These are phyloP conservation scores for Kryptolebias marmoratus DNA, from an alignment of 2,113 vertebrate species.

Conservation along the genomic window DNA sequence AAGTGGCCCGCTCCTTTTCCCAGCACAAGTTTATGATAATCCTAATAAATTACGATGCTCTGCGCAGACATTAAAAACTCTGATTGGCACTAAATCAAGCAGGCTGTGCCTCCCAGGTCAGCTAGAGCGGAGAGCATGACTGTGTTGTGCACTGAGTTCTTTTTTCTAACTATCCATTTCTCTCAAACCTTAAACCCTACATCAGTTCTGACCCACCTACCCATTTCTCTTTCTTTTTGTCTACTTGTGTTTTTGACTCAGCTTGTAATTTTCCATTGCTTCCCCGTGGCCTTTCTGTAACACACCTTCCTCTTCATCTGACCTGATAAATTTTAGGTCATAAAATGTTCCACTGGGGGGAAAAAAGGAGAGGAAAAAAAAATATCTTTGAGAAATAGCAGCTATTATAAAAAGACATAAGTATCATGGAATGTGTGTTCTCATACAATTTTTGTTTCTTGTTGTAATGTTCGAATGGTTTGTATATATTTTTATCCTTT, in stretches of 20 bases:
- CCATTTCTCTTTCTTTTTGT: conserved; percentile 43
- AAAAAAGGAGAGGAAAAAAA: background rate
- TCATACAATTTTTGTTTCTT: background rate
- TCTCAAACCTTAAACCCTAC: conserved; percentile 39
- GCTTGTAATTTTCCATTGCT: conserved; percentile 44
- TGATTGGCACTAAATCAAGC: conserved; percentile 80
- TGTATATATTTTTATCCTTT: conserved; percentile 11
- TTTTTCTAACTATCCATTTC: conserved; percentile 50
- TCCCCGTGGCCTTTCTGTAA: conserved; percentile 32
- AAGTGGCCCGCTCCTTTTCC: conserved; percentile 64
- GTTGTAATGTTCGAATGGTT: conserved; percentile 1
- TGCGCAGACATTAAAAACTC: conserved; percentile 74
- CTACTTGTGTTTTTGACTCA: conserved; percentile 34
- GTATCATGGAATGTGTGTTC: conserved; percentile 1
- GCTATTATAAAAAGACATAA: background rate
- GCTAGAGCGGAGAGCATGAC: conserved; percentile 31
- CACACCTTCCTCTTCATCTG: conserved; percentile 22
- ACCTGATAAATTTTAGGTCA: conserved; percentile 46
- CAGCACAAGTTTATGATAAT: conserved; percentile 78
- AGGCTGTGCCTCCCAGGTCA: conserved; percentile 69
- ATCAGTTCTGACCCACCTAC: conserved; percentile 43
- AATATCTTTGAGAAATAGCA: conserved; percentile 13
- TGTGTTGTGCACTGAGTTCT: conserved; percentile 17
- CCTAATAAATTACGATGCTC: conserved; percentile 79
- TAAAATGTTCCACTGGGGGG: conserved; percentile 7